phyloP scores from a whole-genome alignment of 1,140 invertebrate genomes.

The Caerostris darwini region DNA sequence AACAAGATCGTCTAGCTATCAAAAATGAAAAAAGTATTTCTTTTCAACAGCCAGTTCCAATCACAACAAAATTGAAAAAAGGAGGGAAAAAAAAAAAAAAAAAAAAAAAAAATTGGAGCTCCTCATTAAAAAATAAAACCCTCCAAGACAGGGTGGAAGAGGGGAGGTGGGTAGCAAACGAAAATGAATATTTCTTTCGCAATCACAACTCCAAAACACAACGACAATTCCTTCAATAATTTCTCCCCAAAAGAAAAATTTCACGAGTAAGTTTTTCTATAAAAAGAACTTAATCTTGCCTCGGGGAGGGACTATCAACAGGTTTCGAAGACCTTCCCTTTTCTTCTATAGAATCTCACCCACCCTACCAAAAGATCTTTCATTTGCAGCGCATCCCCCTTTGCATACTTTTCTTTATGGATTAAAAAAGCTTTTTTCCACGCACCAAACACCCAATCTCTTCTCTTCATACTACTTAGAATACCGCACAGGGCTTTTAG shows the following conservation, averaged over 20 bases:
- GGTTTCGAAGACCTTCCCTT: background rate
- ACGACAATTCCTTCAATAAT: constrained; percentile 23
- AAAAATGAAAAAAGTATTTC: background rate
- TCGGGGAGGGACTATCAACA: constrained; percentile 1
- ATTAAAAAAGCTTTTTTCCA: constrained; percentile 41
- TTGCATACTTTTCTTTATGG: background rate
- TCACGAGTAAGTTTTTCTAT: background rate
- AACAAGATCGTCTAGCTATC: background rate
- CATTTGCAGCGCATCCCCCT: background rate
- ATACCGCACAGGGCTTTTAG: constrained; percentile 69
- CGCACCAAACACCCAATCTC: background rate
- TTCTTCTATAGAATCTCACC: background rate
- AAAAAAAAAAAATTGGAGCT: background rate
- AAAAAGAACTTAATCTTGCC: constrained; percentile 20
- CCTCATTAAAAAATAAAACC: no score
- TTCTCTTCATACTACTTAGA: constrained; percentile 24
- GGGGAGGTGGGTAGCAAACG: background rate
- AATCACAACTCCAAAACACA: constrained; percentile 38
- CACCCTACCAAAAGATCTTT: background rate
- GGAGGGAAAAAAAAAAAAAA: background rate
- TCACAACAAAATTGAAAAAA: background rate
- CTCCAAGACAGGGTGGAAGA: background rate
- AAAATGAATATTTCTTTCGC: background rate
- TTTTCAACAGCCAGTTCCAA: background rate
- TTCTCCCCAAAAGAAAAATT: constrained; percentile 9